Percentiles rank a stretch among this genome's conserved stretches.
These are phyloP conservation scores for Solea senegalensis DNA, from an alignment of 2,113 vertebrate genomes.

Conservation along the genomic window DNA sequence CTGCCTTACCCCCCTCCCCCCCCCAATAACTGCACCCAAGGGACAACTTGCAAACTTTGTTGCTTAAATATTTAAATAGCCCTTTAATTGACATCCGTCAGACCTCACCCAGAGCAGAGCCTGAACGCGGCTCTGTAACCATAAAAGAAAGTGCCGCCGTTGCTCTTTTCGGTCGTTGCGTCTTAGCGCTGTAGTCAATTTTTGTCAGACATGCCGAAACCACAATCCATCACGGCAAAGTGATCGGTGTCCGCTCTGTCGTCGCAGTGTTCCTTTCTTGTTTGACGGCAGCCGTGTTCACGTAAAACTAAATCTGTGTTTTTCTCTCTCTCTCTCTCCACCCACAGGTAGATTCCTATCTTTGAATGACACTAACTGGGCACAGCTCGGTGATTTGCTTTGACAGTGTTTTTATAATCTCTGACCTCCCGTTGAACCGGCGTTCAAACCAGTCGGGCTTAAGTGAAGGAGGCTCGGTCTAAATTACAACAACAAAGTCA, in stretches of 20 bases:
- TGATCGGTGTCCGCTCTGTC: slow-evolving; percentile 16
- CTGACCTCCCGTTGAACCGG: slow-evolving; percentile 55
- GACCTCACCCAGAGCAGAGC: slow-evolving; percentile 62
- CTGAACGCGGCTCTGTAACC: slow-evolving; percentile 51
- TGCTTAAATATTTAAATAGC: slow-evolving; percentile 84
- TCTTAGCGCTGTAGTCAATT: background rate
- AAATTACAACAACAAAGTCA: slow-evolving; percentile 53
- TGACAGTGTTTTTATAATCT: slow-evolving; percentile 50
- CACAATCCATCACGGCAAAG: slow-evolving; percentile 28
- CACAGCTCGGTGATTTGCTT: slow-evolving; percentile 5
- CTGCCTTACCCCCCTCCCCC: slow-evolving; percentile 71
- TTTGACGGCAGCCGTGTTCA: slow-evolving; percentile 6
- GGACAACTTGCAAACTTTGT: slow-evolving; percentile 78
- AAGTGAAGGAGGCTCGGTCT: slow-evolving; percentile 39
- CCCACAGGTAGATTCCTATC: background rate
- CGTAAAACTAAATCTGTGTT: background rate
- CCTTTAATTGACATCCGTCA: slow-evolving; percentile 74
- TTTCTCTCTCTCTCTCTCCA: background rate
- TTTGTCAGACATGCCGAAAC: background rate
- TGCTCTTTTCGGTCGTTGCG: slow-evolving; percentile 22
- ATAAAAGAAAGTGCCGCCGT: slow-evolving; percentile 33
- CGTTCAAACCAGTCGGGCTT: background rate
- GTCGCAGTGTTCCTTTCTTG: background rate
- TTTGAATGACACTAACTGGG: slow-evolving; percentile 13
- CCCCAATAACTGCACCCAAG: slow-evolving; percentile 77